These are phyloP conservation scores for Heliocidaris tuberculata DNA, from an alignment of 35 echinoderm and acorn worm species.

Conservation along the genomic window DNA sequence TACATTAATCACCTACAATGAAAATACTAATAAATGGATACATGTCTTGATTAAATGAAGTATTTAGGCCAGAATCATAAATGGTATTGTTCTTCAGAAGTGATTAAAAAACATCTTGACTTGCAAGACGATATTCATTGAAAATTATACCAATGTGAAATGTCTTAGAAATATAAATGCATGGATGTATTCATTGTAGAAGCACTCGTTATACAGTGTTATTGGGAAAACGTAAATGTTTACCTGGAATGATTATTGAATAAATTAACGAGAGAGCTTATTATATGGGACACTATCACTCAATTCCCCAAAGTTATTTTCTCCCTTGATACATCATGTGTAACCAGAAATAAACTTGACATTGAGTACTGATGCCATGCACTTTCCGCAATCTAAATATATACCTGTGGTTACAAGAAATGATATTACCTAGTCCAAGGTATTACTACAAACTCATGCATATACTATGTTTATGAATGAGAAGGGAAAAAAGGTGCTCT, in stretches of 20 bases:
- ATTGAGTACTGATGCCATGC: neutral
- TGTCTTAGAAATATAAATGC: neutral
- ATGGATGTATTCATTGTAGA: neutral
- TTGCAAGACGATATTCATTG: neutral
- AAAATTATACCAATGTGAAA: neutral
- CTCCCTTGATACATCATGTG: neutral
- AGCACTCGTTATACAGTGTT: neutral
- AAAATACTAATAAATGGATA: too few species aligned
- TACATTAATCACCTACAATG: too few species aligned
- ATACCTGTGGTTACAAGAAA: neutral
- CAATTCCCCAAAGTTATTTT: neutral
- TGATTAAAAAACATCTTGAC: neutral
- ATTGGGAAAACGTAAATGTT: neutral
- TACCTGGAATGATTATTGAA: neutral
- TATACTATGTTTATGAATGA: neutral
- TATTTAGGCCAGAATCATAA: too few species aligned
- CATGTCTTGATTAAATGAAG: too few species aligned
- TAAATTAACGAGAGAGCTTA: neutral
- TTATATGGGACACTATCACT: constrained; percentile 21
- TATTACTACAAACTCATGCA: too few species aligned
- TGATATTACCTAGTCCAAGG: neutral
- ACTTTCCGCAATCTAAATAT: neutral
- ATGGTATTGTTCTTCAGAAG: too few species aligned
- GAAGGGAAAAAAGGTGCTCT: neutral
- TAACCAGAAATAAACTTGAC: neutral